Percentiles rank a stretch among this genome's conserved stretches.
phyloP scores from a whole-genome alignment of 2,113 vertebrate species.

The Erythrocebus patas region DNA sequence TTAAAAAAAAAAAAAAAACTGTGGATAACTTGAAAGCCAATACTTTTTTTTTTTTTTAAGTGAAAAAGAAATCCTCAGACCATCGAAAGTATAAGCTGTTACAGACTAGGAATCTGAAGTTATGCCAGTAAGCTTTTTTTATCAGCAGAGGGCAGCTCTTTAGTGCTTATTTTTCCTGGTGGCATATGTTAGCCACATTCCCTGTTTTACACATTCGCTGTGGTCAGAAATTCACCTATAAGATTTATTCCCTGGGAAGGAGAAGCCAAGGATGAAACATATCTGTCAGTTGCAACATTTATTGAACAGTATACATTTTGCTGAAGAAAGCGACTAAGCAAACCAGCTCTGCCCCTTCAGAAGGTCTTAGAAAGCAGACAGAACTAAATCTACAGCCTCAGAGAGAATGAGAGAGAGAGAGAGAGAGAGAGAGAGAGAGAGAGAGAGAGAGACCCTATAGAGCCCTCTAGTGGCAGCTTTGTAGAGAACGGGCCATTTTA shows the following conservation, averaged over 20 bases:
- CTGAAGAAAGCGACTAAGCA: neutral
- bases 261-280: neutral
- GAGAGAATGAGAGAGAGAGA: no score
- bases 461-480: constrained; percentile 43
- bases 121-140: neutral
- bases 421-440: no score
- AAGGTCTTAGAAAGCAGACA: neutral
- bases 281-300: neutral
- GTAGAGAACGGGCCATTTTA: neutral
- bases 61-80: neutral
- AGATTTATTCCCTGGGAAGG: neutral
- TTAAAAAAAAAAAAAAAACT: neutral
- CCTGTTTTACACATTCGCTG: neutral
- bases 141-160: neutral
- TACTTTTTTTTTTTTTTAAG: neutral
- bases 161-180: neutral
- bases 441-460: neutral
- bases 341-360: neutral
- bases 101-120: neutral
- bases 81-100: neutral
- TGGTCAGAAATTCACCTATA: neutral
- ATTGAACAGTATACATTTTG: neutral
- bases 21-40: neutral
- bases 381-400: neutral
- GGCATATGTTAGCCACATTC: neutral